phyloP scores from a whole-genome alignment of 1,140 invertebrate species.

The Drosophila ficusphila region DNA sequence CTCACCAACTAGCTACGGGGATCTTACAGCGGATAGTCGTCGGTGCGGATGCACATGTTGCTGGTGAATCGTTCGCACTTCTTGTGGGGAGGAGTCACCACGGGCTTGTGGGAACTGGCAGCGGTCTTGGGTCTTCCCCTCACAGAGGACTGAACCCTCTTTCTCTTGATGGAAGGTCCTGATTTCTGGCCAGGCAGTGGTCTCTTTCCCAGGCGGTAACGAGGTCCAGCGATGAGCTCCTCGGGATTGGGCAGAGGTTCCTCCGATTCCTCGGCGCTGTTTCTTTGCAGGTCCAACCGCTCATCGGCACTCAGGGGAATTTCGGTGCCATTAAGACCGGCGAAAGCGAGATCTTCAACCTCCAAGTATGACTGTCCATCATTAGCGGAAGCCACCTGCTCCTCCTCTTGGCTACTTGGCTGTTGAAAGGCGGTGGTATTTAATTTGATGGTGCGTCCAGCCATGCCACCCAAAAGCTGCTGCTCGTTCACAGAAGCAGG shows the following conservation, averaged over 20 bases:
- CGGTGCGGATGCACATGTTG: conserved; percentile 89
- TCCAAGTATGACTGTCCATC: conserved; percentile 54
- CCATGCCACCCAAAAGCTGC: conserved; percentile 55
- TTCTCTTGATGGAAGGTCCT: conserved; percentile 52
- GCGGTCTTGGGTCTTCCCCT: conserved; percentile 54
- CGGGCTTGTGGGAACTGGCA: conserved; percentile 61
- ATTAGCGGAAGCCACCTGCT: neutral
- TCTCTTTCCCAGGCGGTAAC: conserved; percentile 66
- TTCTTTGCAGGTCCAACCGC: conserved; percentile 35
- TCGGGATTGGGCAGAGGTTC: conserved; percentile 76
- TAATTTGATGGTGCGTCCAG: conserved; percentile 62
- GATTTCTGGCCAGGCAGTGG: conserved; percentile 42
- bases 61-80: conserved; percentile 90
- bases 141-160: conserved; percentile 38
- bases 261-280: conserved; percentile 35
- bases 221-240: conserved; percentile 74
- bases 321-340: conserved; percentile 73
- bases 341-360: conserved; percentile 75
- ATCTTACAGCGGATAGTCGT: conserved; percentile 92
- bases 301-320: conserved; percentile 44
- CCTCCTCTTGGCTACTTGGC: conserved; percentile 28
- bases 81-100: conserved; percentile 41
- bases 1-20: conserved; percentile 37
- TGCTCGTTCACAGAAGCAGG: conserved; percentile 69
- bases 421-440: conserved; percentile 73